phyloP scores from a whole-genome alignment of 2,888 invertebrate genomes.

The Archaeoteleia sp. region DNA sequence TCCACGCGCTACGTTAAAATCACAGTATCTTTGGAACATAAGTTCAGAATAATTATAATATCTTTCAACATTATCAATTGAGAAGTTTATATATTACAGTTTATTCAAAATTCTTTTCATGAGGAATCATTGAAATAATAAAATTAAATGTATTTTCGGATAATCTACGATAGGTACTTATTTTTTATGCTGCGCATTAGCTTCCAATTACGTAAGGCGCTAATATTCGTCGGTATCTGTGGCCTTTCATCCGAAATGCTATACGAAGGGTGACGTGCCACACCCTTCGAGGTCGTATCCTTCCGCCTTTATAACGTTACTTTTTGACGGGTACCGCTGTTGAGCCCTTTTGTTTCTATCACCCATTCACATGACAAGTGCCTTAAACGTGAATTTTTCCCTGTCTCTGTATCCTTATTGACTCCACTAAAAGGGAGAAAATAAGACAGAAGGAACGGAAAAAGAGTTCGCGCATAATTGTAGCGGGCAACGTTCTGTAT shows the following conservation, averaged over 20 bases:
- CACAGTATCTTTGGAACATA: no score
- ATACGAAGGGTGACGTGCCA: slow-evolving; percentile 60
- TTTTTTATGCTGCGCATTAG: slow-evolving; percentile 46
- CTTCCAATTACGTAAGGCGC: slow-evolving; percentile 56
- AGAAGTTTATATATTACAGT: no score
- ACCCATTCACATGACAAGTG: slow-evolving; percentile 60
- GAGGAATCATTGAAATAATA: no score
- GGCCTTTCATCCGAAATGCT: slow-evolving; percentile 63
- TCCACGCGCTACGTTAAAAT: no score
- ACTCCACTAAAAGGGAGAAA: slow-evolving; percentile 34
- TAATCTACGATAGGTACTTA: slow-evolving; percentile 37
- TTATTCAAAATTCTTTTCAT: no score
- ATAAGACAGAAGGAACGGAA: slow-evolving; percentile 33
- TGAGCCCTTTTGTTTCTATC: slow-evolving; percentile 64
- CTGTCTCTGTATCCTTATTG: slow-evolving; percentile 51
- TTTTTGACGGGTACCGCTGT: slow-evolving; percentile 60
- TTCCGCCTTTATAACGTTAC: slow-evolving; percentile 65
- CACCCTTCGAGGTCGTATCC: slow-evolving; percentile 68
- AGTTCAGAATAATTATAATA: no score
- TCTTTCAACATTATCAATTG: no score
- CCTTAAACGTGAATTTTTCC: slow-evolving; percentile 58
- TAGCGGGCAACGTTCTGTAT: slow-evolving; percentile 31
- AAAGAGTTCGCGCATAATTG: slow-evolving; percentile 45
- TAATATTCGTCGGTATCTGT: slow-evolving; percentile 65
- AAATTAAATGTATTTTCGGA: no score